These are phyloP conservation scores for Sarcophilus harrisii DNA, from an alignment of 2,797 vertebrate species.

Conservation along the genomic window DNA sequence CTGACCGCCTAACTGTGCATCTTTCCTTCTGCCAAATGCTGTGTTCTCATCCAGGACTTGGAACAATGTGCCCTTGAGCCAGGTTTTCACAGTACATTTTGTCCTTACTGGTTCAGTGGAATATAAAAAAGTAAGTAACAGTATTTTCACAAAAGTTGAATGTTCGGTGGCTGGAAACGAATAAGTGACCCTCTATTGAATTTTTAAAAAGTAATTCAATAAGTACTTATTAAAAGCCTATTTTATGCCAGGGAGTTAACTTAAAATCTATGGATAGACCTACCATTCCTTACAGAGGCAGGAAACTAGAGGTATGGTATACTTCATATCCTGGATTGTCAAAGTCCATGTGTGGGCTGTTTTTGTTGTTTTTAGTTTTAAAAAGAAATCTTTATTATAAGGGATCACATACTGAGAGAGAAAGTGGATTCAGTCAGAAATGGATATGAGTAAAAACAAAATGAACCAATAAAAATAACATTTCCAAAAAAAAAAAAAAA, in stretches of 20 bases:
- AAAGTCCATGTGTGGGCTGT: neutral
- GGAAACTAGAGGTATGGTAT: neutral
- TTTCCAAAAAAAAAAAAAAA: neutral
- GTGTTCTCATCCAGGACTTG: conserved; percentile 39
- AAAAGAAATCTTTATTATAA: neutral
- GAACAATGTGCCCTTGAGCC: neutral
- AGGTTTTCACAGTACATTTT: neutral
- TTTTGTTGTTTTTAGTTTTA: neutral
- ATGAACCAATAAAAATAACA: neutral
- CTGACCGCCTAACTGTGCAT: neutral
- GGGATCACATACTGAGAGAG: neutral
- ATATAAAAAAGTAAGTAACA: neutral
- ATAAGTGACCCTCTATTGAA: neutral
- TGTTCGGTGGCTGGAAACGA: neutral
- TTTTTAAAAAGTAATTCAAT: neutral
- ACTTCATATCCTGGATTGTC: neutral
- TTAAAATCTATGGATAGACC: conserved; percentile 11
- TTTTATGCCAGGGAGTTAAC: neutral
- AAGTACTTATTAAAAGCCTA: neutral
- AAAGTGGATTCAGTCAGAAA: neutral
- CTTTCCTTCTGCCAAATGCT: neutral
- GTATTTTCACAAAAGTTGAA: neutral
- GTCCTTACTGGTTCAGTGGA: neutral
- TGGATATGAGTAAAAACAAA: neutral
- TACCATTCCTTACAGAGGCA: neutral